A percentile compares a stretch with the other conserved stretches of the same genome.
These are phyloP conservation scores for Thalassoma bifasciatum DNA, from an alignment of 2,113 vertebrate species.

Conservation along the genomic window DNA sequence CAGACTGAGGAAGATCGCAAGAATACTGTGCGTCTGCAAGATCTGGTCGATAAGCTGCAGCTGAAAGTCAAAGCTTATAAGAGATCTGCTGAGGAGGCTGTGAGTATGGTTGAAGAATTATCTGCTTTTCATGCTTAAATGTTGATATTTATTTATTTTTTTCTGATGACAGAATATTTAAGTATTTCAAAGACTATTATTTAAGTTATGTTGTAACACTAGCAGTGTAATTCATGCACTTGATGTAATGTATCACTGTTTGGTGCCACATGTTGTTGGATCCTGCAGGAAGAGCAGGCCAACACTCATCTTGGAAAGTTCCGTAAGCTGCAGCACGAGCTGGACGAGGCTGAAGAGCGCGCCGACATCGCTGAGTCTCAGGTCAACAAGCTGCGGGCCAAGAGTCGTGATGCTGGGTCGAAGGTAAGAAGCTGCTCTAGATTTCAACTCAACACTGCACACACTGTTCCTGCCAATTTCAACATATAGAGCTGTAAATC, in stretches of 20 bases:
- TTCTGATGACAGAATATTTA: too few relatives aligned
- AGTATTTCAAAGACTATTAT: too few relatives aligned
- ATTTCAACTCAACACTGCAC: background rate
- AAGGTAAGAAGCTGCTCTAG: slow-evolving; percentile 71
- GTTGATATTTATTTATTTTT: too few relatives aligned
- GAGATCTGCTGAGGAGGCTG: slow-evolving; percentile 87
- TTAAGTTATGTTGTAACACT: too few relatives aligned
- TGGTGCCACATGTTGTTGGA: slow-evolving; percentile 10
- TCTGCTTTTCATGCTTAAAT: background rate
- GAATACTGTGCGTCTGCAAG: slow-evolving; percentile 87
- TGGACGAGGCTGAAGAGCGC: slow-evolving; percentile 84
- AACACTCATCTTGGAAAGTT: slow-evolving; percentile 83
- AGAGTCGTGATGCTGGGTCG: slow-evolving; percentile 81
- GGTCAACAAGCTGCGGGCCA: slow-evolving; percentile 85
- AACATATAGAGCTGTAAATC: background rate
- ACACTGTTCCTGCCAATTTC: background rate
- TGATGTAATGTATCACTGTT: too few relatives aligned
- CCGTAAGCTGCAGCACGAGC: slow-evolving; percentile 85
- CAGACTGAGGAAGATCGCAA: slow-evolving; percentile 91
- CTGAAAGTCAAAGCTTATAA: slow-evolving; percentile 93
- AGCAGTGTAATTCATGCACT: too few relatives aligned
- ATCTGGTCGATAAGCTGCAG: slow-evolving; percentile 91
- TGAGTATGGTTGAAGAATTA: slow-evolving; percentile 69
- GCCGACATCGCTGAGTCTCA: slow-evolving; percentile 86
- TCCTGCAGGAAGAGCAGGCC: slow-evolving; percentile 82